Evolutionary conservation across 1,140 invertebrate species (phyloP).

Genomic region (Drosophila takahashii): DNA sequence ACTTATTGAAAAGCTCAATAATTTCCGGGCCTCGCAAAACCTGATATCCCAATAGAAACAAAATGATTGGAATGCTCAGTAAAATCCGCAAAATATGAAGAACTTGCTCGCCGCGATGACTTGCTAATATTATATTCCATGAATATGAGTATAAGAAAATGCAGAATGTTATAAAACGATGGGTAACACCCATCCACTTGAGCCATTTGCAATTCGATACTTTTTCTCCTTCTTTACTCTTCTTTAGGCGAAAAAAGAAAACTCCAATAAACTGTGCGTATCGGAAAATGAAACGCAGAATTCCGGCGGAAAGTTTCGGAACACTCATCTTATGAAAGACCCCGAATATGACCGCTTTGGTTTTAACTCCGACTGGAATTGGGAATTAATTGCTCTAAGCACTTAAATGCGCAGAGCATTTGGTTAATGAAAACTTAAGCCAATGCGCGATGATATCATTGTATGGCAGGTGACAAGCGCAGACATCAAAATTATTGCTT

Average conservation of each 20-base stretch:
- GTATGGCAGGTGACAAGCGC: background rate
- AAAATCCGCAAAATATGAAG: background rate
- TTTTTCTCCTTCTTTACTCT: background rate
- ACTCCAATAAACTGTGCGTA: background rate
- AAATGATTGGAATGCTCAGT: background rate
- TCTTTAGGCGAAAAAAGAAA: background rate
- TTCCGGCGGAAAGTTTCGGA: background rate
- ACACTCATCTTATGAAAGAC: slow-evolving; percentile 2
- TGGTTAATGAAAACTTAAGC: background rate
- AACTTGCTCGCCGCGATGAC: background rate
- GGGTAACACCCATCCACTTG: slow-evolving; percentile 22
- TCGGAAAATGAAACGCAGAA: slow-evolving; percentile 14
- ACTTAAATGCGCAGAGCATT: background rate
- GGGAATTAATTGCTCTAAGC: background rate
- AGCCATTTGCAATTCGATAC: slow-evolving; percentile 1
- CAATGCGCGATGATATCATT: background rate
- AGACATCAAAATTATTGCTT: background rate
- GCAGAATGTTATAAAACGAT: background rate
- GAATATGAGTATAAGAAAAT: background rate
- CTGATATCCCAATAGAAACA: slow-evolving; percentile 25
- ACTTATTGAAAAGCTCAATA: slow-evolving; percentile 20
- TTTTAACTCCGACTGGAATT: background rate
- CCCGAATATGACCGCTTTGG: slow-evolving; percentile 6
- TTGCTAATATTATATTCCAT: background rate
- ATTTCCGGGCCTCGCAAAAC: slow-evolving; percentile 1